These are phyloP conservation scores for Anthonomus grandis DNA, from an alignment of 1,140 invertebrate genomes.

Conservation along the genomic window DNA sequence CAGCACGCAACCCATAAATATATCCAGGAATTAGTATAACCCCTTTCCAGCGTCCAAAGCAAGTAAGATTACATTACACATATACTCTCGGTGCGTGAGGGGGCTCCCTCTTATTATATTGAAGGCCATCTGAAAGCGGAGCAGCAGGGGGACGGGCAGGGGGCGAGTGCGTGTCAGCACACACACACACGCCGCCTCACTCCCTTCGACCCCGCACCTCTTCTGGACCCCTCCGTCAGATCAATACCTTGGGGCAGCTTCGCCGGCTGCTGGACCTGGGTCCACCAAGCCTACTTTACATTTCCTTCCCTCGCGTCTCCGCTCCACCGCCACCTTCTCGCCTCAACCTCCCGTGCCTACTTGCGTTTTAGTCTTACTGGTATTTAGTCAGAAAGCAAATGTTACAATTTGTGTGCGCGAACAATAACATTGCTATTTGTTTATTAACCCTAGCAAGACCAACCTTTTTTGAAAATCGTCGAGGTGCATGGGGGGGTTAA, in stretches of 20 bases:
- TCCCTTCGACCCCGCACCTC: slow-evolving; percentile 37
- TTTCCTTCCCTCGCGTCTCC: slow-evolving; percentile 38
- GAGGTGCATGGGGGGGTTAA: neutral
- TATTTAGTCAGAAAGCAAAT: slow-evolving; percentile 11
- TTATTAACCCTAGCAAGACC: neutral
- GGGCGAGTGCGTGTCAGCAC: slow-evolving; percentile 47
- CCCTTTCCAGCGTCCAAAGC: slow-evolving; percentile 17
- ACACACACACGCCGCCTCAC: slow-evolving; percentile 36
- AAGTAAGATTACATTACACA: slow-evolving; percentile 44
- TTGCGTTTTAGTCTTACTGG: slow-evolving; percentile 26
- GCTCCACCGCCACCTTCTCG: slow-evolving; percentile 24
- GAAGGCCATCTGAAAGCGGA: too few species aligned
- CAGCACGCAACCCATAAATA: slow-evolving; percentile 5
- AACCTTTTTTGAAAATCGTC: too few species aligned
- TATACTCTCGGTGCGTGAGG: slow-evolving; percentile 32
- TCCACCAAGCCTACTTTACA: slow-evolving; percentile 50
- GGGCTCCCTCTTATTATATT: slow-evolving; percentile 23
- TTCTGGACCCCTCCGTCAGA: slow-evolving; percentile 45
- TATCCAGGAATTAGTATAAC: slow-evolving; percentile 17
- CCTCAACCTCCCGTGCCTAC: slow-evolving; percentile 15
- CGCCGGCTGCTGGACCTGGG: slow-evolving; percentile 46
- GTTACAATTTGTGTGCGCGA: too few species aligned
- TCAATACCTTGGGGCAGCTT: slow-evolving; percentile 49
- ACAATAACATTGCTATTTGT: too few species aligned
- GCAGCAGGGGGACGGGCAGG: slow-evolving; percentile 22